Evolutionary conservation across 2,113 vertebrate genomes (phyloP).

Genomic region (Columbina picui): DNA sequence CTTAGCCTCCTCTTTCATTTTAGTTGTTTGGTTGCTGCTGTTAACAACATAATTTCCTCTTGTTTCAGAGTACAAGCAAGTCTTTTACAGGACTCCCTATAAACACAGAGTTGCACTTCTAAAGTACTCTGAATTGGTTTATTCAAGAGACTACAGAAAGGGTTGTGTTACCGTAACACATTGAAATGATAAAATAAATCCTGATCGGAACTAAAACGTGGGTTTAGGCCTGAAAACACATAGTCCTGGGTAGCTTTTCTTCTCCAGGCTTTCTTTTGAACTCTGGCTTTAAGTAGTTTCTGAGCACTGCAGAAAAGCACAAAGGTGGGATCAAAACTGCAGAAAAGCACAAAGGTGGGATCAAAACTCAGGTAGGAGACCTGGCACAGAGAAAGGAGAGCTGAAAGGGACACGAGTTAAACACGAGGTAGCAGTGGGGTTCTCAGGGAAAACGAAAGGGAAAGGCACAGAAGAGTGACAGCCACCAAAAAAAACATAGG

Average conservation of each 20-base stretch:
- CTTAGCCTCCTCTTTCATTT: not conserved
- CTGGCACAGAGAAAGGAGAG: not conserved
- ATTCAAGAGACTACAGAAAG: not conserved
- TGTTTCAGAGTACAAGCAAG: not conserved
- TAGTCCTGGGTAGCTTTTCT: not conserved
- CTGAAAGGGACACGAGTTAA: not conserved
- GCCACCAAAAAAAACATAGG: not conserved
- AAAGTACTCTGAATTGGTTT: not conserved
- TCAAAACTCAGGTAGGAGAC: not conserved
- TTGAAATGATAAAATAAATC: slow-evolving; percentile 20
- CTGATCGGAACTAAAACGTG: not conserved
- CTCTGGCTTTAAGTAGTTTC: not conserved
- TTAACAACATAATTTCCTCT: not conserved
- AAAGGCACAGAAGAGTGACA: not conserved
- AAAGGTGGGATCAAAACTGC: not conserved
- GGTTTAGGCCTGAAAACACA: not conserved
- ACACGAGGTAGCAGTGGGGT: not conserved
- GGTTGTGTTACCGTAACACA: not conserved
- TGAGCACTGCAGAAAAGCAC: not conserved
- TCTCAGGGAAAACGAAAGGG: not conserved
- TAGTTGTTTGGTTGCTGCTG: not conserved
- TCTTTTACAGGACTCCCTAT: not conserved
- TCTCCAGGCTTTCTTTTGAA: slow-evolving; percentile 12
- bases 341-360: not conserved
- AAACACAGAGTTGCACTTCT: not conserved